phyloP scores from a whole-genome alignment of 2,797 vertebrate genomes.

The Gadopsis marmoratus region DNA sequence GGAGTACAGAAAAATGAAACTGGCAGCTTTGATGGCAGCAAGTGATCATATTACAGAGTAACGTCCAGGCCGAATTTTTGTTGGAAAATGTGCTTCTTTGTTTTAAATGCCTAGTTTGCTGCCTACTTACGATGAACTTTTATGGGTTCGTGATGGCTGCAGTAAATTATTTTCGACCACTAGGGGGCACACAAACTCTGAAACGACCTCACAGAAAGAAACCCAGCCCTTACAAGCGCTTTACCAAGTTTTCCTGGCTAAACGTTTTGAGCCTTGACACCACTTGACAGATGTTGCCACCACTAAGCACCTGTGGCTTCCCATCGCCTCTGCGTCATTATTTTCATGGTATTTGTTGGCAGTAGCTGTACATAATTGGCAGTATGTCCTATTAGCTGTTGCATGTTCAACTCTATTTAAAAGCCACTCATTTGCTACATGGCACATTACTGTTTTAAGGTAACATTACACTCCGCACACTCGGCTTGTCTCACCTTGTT shows the following conservation, averaged over 20 bases:
- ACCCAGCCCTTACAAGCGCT: neutral
- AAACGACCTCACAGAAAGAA: neutral
- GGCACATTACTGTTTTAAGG: neutral
- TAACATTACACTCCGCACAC: too few species aligned
- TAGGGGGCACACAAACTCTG: neutral
- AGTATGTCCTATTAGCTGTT: neutral
- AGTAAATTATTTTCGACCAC: neutral
- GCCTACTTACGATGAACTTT: neutral
- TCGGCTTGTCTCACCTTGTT: too few species aligned
- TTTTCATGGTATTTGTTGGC: neutral
- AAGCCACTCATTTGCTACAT: neutral
- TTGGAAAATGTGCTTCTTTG: neutral
- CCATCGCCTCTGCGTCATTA: neutral
- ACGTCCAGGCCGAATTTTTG: neutral
- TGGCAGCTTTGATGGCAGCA: neutral
- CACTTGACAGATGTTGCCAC: neutral
- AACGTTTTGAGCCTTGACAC: neutral
- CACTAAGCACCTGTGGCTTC: neutral
- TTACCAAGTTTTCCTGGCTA: neutral
- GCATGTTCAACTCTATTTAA: neutral
- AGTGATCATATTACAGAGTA: neutral
- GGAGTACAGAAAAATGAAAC: conserved; percentile 2
- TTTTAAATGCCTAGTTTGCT: neutral
- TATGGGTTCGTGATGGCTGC: neutral
- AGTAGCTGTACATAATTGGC: too few species aligned